Percentiles rank a stretch among this genome's conserved stretches.
Evolutionary conservation across 2,797 vertebrate genomes (phyloP).

Genomic region (Geotrypetes seraphini): DNA sequence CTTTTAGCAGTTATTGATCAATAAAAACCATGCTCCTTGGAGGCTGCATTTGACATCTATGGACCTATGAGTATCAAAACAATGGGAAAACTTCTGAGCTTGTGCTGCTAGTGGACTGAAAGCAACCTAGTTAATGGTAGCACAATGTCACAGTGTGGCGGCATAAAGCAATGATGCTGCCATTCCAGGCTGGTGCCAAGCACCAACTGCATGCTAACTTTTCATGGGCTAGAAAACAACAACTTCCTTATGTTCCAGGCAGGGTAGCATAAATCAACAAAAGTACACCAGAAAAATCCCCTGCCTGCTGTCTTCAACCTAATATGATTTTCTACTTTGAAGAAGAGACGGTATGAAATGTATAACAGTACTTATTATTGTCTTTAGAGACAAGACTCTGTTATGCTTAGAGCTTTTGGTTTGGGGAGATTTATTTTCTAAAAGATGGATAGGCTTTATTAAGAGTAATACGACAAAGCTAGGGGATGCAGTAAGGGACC

Average conservation of each 20-base stretch:
- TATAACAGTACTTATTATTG: no score
- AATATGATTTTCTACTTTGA: no score
- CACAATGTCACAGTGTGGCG: conserved; percentile 34
- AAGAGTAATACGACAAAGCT: no score
- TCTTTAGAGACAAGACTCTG: no score
- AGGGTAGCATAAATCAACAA: conserved; percentile 10
- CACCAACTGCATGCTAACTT: conserved; percentile 6
- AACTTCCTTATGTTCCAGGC: conserved; percentile 12
- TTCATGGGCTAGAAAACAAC: conserved; percentile 1
- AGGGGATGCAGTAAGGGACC: no score
- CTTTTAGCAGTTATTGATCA: conserved; percentile 39
- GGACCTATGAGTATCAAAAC: conserved; percentile 41
- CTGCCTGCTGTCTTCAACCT: no score
- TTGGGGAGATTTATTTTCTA: no score
- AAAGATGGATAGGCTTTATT: no score
- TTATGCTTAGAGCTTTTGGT: no score
- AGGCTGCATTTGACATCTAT: conserved; percentile 38
- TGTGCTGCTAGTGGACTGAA: conserved; percentile 25
- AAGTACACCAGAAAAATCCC: not conserved
- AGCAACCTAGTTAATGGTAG: conserved; percentile 37
- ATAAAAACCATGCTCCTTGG: conserved; percentile 30
- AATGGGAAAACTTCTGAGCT: conserved; percentile 9
- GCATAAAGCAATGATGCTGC: conserved; percentile 41
- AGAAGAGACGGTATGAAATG: no score
- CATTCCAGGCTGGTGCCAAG: conserved; percentile 10